Evolutionary conservation across 1,140 invertebrate species (phyloP).

Genomic region (Ruditapes philippinarum): DNA sequence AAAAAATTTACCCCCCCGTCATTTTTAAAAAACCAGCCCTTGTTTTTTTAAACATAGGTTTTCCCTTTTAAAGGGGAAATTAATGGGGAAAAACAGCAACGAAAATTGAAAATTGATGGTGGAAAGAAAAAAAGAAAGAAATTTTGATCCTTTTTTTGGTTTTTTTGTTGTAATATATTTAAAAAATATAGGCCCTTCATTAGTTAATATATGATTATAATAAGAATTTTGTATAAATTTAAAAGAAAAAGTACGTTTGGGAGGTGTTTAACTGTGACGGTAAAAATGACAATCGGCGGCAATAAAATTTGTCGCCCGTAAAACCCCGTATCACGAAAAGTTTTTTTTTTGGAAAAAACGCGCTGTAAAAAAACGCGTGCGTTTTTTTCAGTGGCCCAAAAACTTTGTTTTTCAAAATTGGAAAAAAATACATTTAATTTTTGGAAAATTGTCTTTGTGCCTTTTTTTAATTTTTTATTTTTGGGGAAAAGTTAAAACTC

Average conservation of each 20-base stretch:
- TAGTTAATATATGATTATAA: neutral
- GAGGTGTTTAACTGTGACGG: neutral
- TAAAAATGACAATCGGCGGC: neutral
- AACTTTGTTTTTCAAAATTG: no score
- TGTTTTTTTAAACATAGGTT: no score
- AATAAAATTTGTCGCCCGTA: slow-evolving; percentile 9
- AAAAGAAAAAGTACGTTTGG: neutral
- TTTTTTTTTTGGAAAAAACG: neutral
- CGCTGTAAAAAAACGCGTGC: neutral
- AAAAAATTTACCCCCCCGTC: no score
- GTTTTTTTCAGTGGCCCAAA: no score
- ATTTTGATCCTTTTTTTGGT: no score
- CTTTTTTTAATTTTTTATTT: neutral
- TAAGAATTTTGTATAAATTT: neutral
- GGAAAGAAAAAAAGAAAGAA: no score
- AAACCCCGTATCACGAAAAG: neutral
- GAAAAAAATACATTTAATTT: neutral
- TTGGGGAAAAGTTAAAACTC: neutral
- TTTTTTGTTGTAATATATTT: neutral
- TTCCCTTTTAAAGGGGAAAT: no score
- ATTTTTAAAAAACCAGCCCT: no score
- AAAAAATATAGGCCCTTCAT: slow-evolving; percentile 14
- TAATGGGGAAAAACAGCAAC: no score
- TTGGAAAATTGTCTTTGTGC: neutral
- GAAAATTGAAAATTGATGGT: no score